Evolutionary conservation across 2,797 vertebrate species (phyloP).

Genomic region (Acropternis orthonyx): DNA sequence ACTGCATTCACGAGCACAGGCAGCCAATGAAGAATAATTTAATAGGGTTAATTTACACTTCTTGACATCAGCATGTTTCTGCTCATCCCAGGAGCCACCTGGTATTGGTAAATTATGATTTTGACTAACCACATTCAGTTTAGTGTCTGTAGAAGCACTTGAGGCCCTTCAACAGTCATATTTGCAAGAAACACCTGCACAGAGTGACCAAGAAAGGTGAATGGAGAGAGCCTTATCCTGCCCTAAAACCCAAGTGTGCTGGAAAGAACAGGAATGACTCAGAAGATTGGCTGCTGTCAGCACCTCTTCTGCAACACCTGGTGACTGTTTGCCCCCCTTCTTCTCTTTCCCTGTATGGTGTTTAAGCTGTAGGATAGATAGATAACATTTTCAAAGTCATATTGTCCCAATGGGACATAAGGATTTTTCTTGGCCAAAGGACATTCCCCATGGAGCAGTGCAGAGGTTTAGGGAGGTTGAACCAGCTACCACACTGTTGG

Average conservation of each 20-base stretch:
- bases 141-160: slow-evolving; percentile 20
- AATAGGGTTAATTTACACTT: neutral
- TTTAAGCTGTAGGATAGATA: neutral
- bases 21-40: neutral
- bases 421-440: neutral
- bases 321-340: neutral
- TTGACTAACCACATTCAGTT: slow-evolving; percentile 5
- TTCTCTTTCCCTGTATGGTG: neutral
- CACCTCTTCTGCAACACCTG: fast-evolving
- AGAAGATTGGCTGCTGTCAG: neutral
- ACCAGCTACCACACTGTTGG: neutral
- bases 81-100: slow-evolving; percentile 37
- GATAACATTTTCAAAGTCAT: neutral
- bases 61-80: slow-evolving; percentile 45
- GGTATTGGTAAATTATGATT: slow-evolving; percentile 29
- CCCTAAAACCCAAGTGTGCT: neutral
- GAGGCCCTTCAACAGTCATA: slow-evolving; percentile 3
- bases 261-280: neutral
- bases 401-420: neutral
- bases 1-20: neutral
- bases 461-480: neutral
- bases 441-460: neutral
- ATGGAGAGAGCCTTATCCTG: neutral
- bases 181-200: neutral
- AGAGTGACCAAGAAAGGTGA: neutral